These are phyloP conservation scores for Connochaetes taurinus DNA, from an alignment of 2,113 vertebrate genomes.

Conservation along the genomic window DNA sequence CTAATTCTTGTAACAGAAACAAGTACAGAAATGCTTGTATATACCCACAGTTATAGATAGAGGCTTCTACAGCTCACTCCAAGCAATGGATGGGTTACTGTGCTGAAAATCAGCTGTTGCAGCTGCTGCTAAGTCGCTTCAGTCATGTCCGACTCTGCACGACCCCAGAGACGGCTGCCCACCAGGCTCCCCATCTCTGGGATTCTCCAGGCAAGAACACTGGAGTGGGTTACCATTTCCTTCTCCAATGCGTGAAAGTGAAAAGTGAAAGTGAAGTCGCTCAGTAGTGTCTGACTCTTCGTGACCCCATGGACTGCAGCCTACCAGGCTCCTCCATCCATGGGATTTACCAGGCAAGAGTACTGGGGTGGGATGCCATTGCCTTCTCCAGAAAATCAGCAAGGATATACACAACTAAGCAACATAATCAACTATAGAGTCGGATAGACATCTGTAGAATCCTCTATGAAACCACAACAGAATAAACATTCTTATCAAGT, in stretches of 20 bases:
- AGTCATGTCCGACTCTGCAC: fast-evolving
- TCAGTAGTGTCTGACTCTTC: fast-evolving
- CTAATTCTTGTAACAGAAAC: not conserved
- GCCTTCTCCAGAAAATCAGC: not conserved
- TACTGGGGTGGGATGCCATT: not conserved
- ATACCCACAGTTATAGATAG: too few relatives aligned
- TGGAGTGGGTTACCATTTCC: not conserved
- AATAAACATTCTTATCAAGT: not conserved
- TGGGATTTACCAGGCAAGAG: not conserved
- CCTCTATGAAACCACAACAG: not conserved
- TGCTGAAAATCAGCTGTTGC: not conserved
- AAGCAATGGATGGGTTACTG: not conserved
- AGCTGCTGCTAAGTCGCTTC: not conserved
- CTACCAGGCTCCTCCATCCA: not conserved
- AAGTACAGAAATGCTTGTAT: not conserved
- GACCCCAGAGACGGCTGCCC: fast-evolving
- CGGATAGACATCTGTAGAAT: not conserved
- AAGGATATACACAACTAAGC: not conserved
- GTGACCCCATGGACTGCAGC: fast-evolving
- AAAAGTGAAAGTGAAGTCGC: not conserved
- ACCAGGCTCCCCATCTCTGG: not conserved
- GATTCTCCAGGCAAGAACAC: not conserved
- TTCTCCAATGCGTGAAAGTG: not conserved
- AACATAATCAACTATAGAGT: not conserved
- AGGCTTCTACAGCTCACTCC: not conserved